phyloP scores from a whole-genome alignment of 92 coral and sea anemone species.

The Palythoa heliodiscus region DNA sequence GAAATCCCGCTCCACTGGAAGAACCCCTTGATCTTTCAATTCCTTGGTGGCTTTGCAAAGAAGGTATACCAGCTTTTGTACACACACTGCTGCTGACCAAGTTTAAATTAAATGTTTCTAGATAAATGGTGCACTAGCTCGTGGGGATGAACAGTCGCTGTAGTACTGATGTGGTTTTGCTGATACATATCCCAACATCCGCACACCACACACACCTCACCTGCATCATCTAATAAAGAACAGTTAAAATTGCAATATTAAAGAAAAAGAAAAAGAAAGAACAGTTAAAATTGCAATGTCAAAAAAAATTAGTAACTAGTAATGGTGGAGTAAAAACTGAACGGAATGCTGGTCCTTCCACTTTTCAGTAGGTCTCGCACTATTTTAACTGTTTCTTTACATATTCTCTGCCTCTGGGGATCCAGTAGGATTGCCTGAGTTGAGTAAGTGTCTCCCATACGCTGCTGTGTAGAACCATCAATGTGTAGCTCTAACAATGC shows the following conservation, averaged over 20 bases:
- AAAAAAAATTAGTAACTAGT: no score
- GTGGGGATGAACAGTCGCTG: no score
- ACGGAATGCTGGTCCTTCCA: conserved; percentile 54
- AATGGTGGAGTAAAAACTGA: background rate
- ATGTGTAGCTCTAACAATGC: conserved; percentile 48
- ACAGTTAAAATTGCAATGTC: no score
- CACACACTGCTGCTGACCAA: background rate
- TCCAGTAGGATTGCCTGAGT: conserved; percentile 60
- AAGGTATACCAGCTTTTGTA: background rate
- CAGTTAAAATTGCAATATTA: no score
- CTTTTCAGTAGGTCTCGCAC: background rate
- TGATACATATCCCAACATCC: background rate
- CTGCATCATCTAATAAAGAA: conserved; percentile 14
- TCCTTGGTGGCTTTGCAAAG: background rate
- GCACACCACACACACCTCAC: conserved; percentile 5
- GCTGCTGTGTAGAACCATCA: background rate
- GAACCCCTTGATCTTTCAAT: background rate
- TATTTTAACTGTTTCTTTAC: conserved; percentile 45
- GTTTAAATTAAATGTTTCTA: background rate
- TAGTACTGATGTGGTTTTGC: no score
- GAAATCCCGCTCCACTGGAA: background rate
- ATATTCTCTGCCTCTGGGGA: conserved; percentile 60
- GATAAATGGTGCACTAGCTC: background rate
- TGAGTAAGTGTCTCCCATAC: conserved; percentile 49
- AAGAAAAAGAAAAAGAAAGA: background rate